Percentiles rank a stretch among this genome's conserved stretches.
phyloP scores from a whole-genome alignment of 1,140 invertebrate species.

The Brachystomella parvula region DNA sequence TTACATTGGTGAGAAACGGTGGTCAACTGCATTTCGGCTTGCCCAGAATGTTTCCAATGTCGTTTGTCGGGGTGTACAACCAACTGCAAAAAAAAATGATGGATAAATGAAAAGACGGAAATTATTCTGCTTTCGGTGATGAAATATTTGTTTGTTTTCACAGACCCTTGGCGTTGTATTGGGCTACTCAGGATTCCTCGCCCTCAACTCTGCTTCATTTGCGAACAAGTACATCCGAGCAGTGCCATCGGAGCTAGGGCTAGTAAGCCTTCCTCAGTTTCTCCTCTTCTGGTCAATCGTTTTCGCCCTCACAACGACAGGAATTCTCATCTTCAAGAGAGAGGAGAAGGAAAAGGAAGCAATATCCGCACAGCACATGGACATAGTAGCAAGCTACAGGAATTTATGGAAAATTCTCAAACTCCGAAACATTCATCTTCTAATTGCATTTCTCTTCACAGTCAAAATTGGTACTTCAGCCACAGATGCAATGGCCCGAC shows the following conservation, averaged over 20 bases:
- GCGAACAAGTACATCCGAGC: slow-evolving; percentile 48
- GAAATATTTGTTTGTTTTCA: no score
- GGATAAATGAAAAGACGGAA: no score
- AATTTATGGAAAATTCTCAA: slow-evolving; percentile 74
- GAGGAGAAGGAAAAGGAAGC: slow-evolving; percentile 52
- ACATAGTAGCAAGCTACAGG: slow-evolving; percentile 74
- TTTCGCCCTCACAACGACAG: slow-evolving; percentile 80
- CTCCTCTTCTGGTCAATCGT: slow-evolving; percentile 89
- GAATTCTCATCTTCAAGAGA: slow-evolving; percentile 82
- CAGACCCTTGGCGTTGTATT: slow-evolving; percentile 56
- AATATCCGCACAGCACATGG: slow-evolving; percentile 46
- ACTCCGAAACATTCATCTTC: slow-evolving; percentile 66
- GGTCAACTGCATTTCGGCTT: no score
- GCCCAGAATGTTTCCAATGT: no score
- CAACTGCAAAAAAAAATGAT: no score
- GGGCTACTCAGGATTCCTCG: slow-evolving; percentile 54
- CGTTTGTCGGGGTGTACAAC: no score
- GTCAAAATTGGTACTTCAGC: slow-evolving; percentile 38
- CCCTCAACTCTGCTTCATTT: slow-evolving; percentile 53
- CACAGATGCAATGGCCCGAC: not conserved
- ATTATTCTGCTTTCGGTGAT: no score
- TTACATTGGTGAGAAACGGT: no score
- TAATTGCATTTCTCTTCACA: slow-evolving; percentile 76
- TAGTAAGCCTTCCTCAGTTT: slow-evolving; percentile 48
- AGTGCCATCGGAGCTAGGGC: not conserved